Evolutionary conservation across 1,140 invertebrate genomes (phyloP).

Genomic region (Hydropsyche tenuis): DNA sequence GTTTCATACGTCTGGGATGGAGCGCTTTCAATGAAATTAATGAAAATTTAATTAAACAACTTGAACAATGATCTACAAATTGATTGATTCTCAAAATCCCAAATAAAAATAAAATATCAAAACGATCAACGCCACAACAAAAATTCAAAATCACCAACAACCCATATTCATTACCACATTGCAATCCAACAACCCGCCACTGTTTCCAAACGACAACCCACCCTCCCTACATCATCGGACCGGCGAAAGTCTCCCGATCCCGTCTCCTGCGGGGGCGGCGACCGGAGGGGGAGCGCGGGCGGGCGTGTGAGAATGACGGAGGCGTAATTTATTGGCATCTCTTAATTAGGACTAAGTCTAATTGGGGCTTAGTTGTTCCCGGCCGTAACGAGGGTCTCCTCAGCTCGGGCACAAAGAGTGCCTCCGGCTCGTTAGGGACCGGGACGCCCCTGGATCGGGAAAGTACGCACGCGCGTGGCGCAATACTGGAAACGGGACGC

Average conservation of each 20-base stretch:
- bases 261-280: constrained; percentile 4
- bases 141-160: too few species aligned
- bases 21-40: too few species aligned
- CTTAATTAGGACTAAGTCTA: constrained; percentile 67
- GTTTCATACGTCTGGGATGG: too few species aligned
- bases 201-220: not conserved
- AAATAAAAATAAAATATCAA: too few species aligned
- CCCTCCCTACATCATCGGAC: not conserved
- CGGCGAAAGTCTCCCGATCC: not conserved
- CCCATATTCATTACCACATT: not conserved
- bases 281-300: constrained; percentile 3
- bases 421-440: constrained; percentile 43
- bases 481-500: constrained; percentile 4
- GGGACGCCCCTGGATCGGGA: constrained; percentile 48
- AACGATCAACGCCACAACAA: too few species aligned
- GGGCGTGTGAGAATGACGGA: constrained; percentile 59
- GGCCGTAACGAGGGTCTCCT: constrained; percentile 48
- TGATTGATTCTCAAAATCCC: too few species aligned
- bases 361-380: constrained; percentile 63
- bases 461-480: constrained; percentile 33
- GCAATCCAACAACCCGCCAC: not conserved
- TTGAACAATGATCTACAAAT: too few species aligned
- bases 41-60: too few species aligned
- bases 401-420: constrained; percentile 38
- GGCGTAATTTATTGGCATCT: constrained; percentile 66